Conservation (phyloP, 1,140 invertebrate species). For the Mamestra configurata region DNA sequence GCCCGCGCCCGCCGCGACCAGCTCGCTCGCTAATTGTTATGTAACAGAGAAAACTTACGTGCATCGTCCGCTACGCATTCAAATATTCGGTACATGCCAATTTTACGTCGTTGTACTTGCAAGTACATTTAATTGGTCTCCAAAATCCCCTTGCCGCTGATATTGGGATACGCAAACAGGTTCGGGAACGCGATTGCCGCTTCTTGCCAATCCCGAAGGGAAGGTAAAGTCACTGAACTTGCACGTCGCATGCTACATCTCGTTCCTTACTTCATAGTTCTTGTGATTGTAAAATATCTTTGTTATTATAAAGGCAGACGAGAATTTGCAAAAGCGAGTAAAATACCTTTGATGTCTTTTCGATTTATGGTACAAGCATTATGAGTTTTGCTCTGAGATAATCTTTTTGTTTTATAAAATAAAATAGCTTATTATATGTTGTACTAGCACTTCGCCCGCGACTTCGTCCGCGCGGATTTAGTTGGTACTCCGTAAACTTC, state of each 20-base stretch:
- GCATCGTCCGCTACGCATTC: constrained; percentile 57
- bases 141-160: constrained; percentile 67
- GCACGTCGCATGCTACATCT: constrained; percentile 76
- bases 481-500: too few relatives aligned
- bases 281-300: constrained; percentile 80
- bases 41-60: constrained; percentile 78
- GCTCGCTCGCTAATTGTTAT: constrained; percentile 84
- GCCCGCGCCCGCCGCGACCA: constrained; percentile 64
- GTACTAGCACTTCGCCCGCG: too few relatives aligned
- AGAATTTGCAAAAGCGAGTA: constrained; percentile 44
- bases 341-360: constrained; percentile 41
- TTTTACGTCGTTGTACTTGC: constrained; percentile 63
- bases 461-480: too few relatives aligned
- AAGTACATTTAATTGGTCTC: constrained; percentile 60
- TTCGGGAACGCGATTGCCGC: constrained; percentile 81
- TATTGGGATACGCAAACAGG: constrained; percentile 83
- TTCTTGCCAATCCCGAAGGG: constrained; percentile 81
- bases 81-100: constrained; percentile 72
- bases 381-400: constrained; percentile 20
- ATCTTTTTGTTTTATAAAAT: constrained; percentile 23
- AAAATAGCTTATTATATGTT: background rate
- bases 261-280: constrained; percentile 76
- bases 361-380: constrained; percentile 26
- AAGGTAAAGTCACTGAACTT: constrained; percentile 85
- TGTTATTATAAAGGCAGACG: constrained; percentile 52